Evolutionary conservation across 2,888 invertebrate species (phyloP).

Genomic region (Theristus sp.): DNA sequence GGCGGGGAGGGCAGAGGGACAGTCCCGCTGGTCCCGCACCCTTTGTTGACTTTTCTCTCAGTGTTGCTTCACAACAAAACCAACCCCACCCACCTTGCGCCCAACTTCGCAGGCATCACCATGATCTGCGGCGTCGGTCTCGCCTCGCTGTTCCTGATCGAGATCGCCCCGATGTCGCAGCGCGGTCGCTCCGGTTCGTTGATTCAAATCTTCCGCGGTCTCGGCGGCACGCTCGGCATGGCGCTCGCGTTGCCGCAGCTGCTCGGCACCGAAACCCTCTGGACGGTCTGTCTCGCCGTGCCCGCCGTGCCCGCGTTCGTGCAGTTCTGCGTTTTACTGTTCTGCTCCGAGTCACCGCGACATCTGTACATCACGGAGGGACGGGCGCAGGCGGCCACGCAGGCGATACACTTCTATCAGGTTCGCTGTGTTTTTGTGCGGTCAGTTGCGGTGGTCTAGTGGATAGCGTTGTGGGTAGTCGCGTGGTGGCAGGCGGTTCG

Average conservation of each 20-base stretch:
- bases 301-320: not conserved
- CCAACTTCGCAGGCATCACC: conserved; percentile 3
- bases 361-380: conserved; percentile 2
- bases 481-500: too few relatives aligned
- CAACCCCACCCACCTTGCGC: too few relatives aligned
- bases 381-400: not conserved
- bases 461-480: too few relatives aligned
- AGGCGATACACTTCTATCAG: not conserved
- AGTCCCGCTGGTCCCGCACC: too few relatives aligned
- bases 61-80: too few relatives aligned
- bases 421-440: not conserved
- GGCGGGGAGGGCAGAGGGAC: too few relatives aligned
- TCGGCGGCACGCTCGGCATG: conserved; percentile 4
- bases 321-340: conserved; percentile 1
- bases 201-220: conserved; percentile 5
- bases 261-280: not conserved
- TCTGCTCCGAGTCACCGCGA: conserved; percentile 1
- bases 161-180: not conserved
- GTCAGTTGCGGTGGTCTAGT: not conserved
- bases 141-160: conserved; percentile 2
- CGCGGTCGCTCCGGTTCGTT: not conserved
- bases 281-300: conserved; percentile 1
- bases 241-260: conserved; percentile 1
- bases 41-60: too few relatives aligned
- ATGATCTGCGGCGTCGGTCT: conserved; percentile 5